Base-by-base conservation (phyloP, 2,113 vertebrate species). In the Mastomys natalensis region DNA sequence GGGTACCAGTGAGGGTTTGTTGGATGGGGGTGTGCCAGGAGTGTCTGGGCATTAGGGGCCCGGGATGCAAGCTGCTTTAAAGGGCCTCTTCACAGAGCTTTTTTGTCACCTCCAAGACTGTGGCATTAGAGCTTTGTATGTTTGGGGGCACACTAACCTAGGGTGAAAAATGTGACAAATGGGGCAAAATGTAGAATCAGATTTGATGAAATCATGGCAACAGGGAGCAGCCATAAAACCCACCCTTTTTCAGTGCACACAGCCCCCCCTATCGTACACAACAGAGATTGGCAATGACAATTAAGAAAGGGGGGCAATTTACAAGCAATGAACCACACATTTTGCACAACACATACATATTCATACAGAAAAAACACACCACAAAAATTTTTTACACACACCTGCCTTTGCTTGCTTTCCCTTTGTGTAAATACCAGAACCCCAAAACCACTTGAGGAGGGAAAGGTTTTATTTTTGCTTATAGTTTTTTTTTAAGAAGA, bases 141-240 rank as follows among this genome's bases (percentile, higher is more conserved):
- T 48, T 1, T 16, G 9, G 45, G 7, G 1, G 0, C 1, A 2
- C 51, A 40, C 31, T 0, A 0, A 3, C 7, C 66, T 58, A 40
- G 31, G 45, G 66, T 34, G 40, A 62, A 34, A 24, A 48, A 43
- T 45, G 40, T 17, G 60, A 29, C 40, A 45, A 34, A 34, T 37
- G 21, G 37, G 37, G 37, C 16, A 37, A 55, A 17, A 7, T 19
- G 4, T 5, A 80, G 0, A 3, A n/a, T 60, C 34, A 60, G 53
- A 37, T 7, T 19, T 37, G 58, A 48, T 37, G 34, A 10, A 34
- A 34, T 7, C 37, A 70, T 2, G 64, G 9, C 2, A 1, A 90
- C 48, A 66, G 51, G 17, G 74, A 81, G 64, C 58, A 66, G 34
- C 53, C 48, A 86, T 45, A n/a, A n/a, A 53, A 34, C 13, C 16